These are phyloP conservation scores for Porites australiensis DNA, from an alignment of 64 coral and sea anemone species.

Conservation along the genomic window DNA sequence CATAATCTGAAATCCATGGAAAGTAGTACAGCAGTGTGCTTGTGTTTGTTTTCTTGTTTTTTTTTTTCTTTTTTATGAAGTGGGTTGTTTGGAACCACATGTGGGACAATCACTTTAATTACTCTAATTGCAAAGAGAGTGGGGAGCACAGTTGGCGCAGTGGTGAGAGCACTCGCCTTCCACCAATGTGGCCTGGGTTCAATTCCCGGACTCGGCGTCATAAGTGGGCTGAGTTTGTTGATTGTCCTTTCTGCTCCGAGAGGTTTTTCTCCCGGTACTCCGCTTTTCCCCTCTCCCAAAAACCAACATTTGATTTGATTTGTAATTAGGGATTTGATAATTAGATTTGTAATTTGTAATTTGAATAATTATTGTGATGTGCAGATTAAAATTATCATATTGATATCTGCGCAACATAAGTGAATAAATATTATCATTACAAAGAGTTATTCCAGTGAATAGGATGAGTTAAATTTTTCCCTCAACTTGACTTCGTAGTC, in stretches of 20 bases:
- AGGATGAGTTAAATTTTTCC: too few relatives aligned
- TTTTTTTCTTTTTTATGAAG: background rate
- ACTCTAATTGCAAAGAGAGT: slow-evolving; percentile 36
- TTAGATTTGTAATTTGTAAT: too few relatives aligned
- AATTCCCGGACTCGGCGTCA: background rate
- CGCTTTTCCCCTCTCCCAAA: too few relatives aligned
- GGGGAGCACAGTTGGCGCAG: background rate
- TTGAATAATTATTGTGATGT: background rate
- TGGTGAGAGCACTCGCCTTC: background rate
- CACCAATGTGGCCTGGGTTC: background rate
- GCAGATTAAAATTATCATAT: slow-evolving; percentile 15
- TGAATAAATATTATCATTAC: too few relatives aligned
- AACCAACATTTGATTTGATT: too few relatives aligned
- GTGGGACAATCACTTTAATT: slow-evolving; percentile 41
- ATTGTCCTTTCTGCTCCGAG: slow-evolving; percentile 14
- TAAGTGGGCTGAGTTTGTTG: slow-evolving; percentile 31
- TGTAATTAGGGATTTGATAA: too few relatives aligned
- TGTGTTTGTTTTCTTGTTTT: background rate
- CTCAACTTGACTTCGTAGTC: background rate
- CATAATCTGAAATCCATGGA: too few relatives aligned
- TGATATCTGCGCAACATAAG: slow-evolving; percentile 17
- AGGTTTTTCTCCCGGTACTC: background rate
- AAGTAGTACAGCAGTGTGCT: slow-evolving; percentile 40
- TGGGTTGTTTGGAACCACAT: slow-evolving; percentile 67
- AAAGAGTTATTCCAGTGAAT: too few relatives aligned